Percentiles rank a stretch among this genome's conserved stretches.
Evolutionary conservation across 1,140 invertebrate species (phyloP).

Genomic region (Odontomachus brunneus): DNA sequence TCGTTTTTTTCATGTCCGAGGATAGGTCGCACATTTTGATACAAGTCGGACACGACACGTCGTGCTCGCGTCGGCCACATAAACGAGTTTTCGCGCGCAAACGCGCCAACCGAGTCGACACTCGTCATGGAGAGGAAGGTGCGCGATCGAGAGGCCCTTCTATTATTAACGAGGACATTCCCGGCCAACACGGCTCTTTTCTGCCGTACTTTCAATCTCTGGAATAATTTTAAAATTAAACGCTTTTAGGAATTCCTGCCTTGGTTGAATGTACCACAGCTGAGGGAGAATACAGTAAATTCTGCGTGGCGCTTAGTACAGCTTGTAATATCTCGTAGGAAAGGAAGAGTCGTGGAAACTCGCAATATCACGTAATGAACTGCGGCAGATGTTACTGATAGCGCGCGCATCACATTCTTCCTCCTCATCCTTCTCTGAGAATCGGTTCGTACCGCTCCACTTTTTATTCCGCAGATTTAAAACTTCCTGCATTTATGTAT

Average conservation of each 20-base stretch:
- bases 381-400: constrained; percentile 33
- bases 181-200: not conserved
- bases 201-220: not conserved
- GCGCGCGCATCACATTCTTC: not conserved
- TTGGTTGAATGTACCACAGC: too few species aligned
- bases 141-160: not conserved
- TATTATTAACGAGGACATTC: not conserved
- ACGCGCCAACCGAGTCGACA: not conserved
- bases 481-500: constrained; percentile 48
- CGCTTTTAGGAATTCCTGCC: not conserved
- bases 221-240: not conserved
- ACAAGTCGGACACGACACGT: not conserved
- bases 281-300: too few species aligned
- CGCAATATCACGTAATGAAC: constrained; percentile 2
- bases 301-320: too few species aligned
- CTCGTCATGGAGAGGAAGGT: not conserved
- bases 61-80: not conserved
- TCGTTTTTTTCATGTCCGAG: not conserved
- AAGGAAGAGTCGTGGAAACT: not conserved
- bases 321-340: too few species aligned
- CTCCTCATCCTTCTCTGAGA: not conserved
- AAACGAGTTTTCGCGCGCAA: constrained; percentile 33
- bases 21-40: constrained; percentile 3
- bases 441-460: not conserved
- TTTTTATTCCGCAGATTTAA: constrained; percentile 46